Conservation (phyloP, 2,113 vertebrate species). For the Eublepharis macularius region DNA sequence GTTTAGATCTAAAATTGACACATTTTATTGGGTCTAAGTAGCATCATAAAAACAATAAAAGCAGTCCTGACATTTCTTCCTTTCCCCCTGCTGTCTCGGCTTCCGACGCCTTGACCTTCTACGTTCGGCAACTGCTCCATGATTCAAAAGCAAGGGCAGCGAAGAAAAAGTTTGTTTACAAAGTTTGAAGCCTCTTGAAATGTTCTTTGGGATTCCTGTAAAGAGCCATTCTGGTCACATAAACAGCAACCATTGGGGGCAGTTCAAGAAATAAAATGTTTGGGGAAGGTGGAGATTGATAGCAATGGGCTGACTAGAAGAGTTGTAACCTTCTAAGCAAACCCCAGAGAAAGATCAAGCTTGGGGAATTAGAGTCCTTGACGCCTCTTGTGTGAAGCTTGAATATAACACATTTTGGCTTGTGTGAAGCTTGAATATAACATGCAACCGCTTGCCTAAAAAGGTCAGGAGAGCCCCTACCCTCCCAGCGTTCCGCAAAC, state of each 20-base stretch:
- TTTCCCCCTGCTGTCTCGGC: constrained; percentile 51
- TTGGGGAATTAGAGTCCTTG: too few species aligned
- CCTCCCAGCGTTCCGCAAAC: too few species aligned
- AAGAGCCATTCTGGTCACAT: neutral
- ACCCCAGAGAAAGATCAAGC: too few species aligned
- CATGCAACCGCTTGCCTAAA: too few species aligned
- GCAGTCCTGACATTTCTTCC: constrained; percentile 57
- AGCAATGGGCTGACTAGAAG: too few species aligned
- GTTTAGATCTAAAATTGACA: constrained; percentile 56
- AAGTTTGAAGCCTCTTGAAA: constrained; percentile 40
- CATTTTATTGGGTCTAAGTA: constrained; percentile 62
- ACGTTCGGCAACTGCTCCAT: constrained; percentile 18
- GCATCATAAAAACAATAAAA: constrained; percentile 60
- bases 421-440: too few species aligned
- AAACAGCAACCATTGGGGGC: neutral
- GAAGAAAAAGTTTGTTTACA: neutral
- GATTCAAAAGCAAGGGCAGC: constrained; percentile 43
- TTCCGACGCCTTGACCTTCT: constrained; percentile 52
- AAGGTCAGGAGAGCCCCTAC: too few species aligned
- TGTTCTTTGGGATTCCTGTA: neutral
- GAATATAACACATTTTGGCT: too few species aligned
- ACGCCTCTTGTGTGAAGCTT: too few species aligned
- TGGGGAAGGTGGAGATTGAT: too few species aligned
- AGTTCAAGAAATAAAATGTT: too few species aligned
- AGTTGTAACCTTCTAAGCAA: too few species aligned